Evolutionary conservation across 1,140 invertebrate species (phyloP).

Genomic region (Nephila pilipes): DNA sequence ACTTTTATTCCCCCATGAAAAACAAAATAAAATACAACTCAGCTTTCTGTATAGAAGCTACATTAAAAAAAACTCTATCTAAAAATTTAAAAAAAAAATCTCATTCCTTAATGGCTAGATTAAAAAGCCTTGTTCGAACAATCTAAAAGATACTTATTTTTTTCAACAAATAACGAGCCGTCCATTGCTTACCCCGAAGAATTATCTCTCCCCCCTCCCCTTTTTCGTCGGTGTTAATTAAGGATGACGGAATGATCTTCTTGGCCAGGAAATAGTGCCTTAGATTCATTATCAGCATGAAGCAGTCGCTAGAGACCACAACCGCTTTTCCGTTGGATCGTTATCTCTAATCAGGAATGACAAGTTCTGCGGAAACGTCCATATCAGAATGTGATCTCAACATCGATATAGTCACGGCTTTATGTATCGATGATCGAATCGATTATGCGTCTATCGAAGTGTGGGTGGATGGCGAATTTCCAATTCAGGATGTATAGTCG

Average conservation of each 20-base stretch:
- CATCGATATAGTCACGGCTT: slow-evolving; percentile 55
- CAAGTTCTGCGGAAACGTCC: slow-evolving; percentile 51
- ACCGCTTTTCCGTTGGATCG: slow-evolving; percentile 62
- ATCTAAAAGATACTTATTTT: no score
- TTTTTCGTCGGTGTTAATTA: slow-evolving; percentile 13
- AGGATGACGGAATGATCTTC: slow-evolving; percentile 53
- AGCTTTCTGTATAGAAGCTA: no score
- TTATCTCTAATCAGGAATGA: slow-evolving; percentile 70
- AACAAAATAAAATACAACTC: no score
- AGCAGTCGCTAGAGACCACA: slow-evolving; percentile 7
- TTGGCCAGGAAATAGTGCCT: slow-evolving; percentile 61
- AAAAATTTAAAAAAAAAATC: no score
- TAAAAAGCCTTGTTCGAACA: no score
- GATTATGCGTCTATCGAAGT: slow-evolving; percentile 25
- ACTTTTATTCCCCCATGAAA: no score
- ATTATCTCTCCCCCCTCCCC: background rate
- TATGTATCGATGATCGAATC: slow-evolving; percentile 37
- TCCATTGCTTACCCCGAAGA: background rate
- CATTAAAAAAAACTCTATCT: no score
- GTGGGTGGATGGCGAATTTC: background rate
- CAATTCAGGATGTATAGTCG: background rate
- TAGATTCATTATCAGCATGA: slow-evolving; percentile 61
- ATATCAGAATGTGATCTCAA: slow-evolving; percentile 48
- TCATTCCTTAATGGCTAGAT: no score
- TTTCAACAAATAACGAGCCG: background rate